Conservation (phyloP, 2,113 vertebrate species). For the Cairina moschata region DNA sequence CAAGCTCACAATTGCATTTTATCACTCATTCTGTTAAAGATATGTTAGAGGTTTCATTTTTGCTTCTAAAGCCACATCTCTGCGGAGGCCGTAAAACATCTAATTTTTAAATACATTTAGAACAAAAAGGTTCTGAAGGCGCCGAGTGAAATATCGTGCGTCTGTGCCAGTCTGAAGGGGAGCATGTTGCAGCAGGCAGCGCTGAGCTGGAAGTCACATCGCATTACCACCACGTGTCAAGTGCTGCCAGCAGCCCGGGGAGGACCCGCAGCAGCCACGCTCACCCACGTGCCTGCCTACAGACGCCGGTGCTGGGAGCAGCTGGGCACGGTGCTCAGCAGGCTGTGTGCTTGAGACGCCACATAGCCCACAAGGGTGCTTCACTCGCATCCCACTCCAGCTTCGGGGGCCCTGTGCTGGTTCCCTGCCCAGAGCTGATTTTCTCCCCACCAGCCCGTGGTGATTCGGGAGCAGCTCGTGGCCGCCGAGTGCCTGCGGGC, state of each 20-base stretch:
- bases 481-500: neutral
- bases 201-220: neutral
- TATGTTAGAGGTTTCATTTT: neutral
- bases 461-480: neutral
- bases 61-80: conserved; percentile 4
- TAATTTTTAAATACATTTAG: neutral
- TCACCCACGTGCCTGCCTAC: neutral
- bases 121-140: neutral
- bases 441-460: neutral
- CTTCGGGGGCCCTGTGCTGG: neutral
- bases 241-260: neutral
- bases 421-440: conserved; percentile 17
- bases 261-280: accelerated
- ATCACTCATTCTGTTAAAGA: neutral
- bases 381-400: neutral
- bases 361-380: neutral
- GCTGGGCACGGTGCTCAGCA: neutral
- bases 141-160: neutral
- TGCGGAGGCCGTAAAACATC: neutral
- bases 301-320: neutral
- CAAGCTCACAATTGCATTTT: conserved; percentile 20
- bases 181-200: conserved; percentile 16
- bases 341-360: neutral
- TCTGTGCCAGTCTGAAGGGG: neutral
- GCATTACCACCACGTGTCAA: neutral